Conservation (phyloP, 1,140 invertebrate genomes). For the Coelopa frigida region DNA sequence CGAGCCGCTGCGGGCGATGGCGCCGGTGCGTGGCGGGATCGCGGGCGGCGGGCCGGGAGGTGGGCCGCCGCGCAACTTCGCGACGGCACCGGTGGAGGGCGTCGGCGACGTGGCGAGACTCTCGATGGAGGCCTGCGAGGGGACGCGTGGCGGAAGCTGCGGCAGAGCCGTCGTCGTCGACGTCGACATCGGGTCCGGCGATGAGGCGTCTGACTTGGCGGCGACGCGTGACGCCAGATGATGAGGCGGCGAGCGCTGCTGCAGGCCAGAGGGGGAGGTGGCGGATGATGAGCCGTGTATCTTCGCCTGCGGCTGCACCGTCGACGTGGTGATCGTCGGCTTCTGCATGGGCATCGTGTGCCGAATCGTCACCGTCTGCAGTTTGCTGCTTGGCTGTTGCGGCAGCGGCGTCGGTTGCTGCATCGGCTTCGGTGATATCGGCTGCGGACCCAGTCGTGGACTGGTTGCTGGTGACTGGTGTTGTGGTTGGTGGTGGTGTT, state of each 20-base stretch:
- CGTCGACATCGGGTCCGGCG: background rate
- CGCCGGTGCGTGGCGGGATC: conserved; percentile 42
- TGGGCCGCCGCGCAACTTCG: conserved; percentile 18
- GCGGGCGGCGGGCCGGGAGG: conserved; percentile 44
- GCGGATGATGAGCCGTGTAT: conserved; percentile 11
- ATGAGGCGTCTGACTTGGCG: background rate
- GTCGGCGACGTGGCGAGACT: conserved; percentile 34
- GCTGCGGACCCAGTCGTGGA: conserved; percentile 2
- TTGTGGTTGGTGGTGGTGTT: conserved; percentile 13
- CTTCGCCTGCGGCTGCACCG: conserved; percentile 38
- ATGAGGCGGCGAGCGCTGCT: conserved; percentile 2
- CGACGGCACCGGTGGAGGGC: conserved; percentile 36
- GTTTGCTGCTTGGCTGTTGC: conserved; percentile 8
- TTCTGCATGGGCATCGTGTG: conserved; percentile 42
- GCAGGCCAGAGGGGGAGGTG: background rate
- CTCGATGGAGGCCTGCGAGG: conserved; percentile 31
- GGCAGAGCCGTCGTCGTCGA: conserved; percentile 13
- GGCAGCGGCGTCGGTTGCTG: conserved; percentile 10
- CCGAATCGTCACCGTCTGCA: conserved; percentile 27
- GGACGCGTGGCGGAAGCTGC: conserved; percentile 34
- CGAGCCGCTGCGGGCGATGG: conserved; percentile 34
- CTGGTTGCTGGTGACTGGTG: conserved; percentile 11
- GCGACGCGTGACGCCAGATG: too few relatives aligned
- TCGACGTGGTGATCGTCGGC: conserved; percentile 39
- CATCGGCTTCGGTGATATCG: conserved; percentile 12